phyloP scores from a whole-genome alignment of 2,888 invertebrate genomes.

The Gibbula magus region DNA sequence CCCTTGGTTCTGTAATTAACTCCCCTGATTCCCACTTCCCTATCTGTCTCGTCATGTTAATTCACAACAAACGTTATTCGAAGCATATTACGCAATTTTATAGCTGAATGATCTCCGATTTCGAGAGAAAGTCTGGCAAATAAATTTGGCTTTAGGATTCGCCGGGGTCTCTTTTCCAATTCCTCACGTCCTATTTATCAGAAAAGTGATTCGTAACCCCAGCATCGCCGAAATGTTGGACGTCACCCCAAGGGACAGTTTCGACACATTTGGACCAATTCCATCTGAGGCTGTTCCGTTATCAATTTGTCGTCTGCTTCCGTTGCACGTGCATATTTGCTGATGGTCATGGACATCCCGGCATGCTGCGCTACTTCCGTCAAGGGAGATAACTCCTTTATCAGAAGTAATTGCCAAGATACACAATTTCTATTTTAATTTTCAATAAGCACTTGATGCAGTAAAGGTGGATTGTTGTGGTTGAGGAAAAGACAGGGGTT shows the following conservation, averaged over 20 bases:
- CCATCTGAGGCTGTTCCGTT: neutral
- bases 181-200: neutral
- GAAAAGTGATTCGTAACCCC: neutral
- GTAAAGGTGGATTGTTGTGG: no score
- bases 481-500: no score
- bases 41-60: no score
- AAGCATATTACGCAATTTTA: slow-evolving; percentile 10
- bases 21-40: no score
- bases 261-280: neutral
- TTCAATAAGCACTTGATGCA: no score
- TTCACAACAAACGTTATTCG: neutral
- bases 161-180: neutral
- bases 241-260: neutral
- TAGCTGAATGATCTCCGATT: slow-evolving; percentile 4
- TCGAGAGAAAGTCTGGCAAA: neutral
- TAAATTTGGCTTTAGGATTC: neutral
- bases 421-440: no score
- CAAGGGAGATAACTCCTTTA: no score
- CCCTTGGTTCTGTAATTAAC: no score
- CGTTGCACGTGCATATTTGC: neutral
- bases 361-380: no score
- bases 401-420: no score
- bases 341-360: no score
- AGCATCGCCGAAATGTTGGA: neutral
- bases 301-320: neutral